These are phyloP conservation scores for Spongilla lacustris DNA, from an alignment of 37 sponge, comb jelly and placozoan species.

Conservation along the genomic window DNA sequence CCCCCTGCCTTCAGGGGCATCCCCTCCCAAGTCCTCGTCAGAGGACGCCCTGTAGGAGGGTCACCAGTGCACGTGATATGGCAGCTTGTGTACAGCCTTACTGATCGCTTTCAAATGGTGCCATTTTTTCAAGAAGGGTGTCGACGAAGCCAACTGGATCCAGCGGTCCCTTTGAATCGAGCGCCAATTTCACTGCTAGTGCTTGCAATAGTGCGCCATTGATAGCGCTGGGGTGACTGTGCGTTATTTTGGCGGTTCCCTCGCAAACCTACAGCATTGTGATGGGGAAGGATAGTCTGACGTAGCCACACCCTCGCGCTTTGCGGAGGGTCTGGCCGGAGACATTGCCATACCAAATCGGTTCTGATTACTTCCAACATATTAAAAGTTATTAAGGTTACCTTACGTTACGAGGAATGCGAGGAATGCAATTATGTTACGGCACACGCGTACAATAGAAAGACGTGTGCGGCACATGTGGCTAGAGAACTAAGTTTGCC, in stretches of 20 bases:
- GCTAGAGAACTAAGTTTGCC: too few relatives aligned
- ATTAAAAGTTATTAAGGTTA: too few relatives aligned
- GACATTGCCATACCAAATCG: too few relatives aligned
- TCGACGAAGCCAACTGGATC: slow-evolving; percentile 54
- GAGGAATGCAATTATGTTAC: too few relatives aligned
- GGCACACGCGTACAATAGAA: too few relatives aligned
- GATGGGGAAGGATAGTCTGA: too few relatives aligned
- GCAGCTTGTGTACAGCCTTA: not conserved
- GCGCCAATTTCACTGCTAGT: slow-evolving; percentile 52
- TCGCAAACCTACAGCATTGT: slow-evolving; percentile 40
- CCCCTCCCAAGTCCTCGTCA: not conserved
- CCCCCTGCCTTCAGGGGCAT: not conserved
- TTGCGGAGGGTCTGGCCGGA: too few relatives aligned
- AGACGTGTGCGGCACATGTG: too few relatives aligned
- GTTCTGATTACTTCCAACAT: too few relatives aligned
- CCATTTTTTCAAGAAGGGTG: slow-evolving; percentile 28
- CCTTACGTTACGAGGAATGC: too few relatives aligned
- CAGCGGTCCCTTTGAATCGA: slow-evolving; percentile 16
- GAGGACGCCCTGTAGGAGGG: not conserved
- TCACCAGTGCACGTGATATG: not conserved
- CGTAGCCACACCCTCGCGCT: too few relatives aligned
- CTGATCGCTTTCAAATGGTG: slow-evolving; percentile 22
- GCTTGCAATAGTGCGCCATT: slow-evolving; percentile 70
- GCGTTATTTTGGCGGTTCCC: slow-evolving; percentile 59
- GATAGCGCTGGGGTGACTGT: slow-evolving; percentile 64